Conservation (phyloP, 2,113 vertebrate genomes). For the Leuciscus idus region DNA sequence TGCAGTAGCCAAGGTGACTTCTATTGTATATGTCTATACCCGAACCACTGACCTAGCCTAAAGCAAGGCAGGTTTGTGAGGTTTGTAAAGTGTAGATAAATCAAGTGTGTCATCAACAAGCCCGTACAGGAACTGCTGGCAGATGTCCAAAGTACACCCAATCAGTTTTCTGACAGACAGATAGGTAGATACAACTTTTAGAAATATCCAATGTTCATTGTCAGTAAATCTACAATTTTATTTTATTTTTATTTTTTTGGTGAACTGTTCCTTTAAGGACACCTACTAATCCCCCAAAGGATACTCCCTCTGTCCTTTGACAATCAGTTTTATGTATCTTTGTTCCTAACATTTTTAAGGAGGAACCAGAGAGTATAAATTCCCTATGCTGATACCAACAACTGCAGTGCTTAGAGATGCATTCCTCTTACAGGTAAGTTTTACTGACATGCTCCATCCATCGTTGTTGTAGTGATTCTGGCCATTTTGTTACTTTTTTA, state of each 20-base stretch:
- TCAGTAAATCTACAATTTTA: too few species aligned
- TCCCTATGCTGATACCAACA: not conserved
- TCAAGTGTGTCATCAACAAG: not conserved
- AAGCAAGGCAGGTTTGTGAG: not conserved
- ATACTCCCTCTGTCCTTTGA: not conserved
- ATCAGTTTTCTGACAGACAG: too few species aligned
- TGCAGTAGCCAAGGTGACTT: too few species aligned
- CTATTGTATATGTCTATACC: too few species aligned
- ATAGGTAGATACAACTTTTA: too few species aligned
- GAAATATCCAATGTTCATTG: too few species aligned
- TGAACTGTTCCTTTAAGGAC: not conserved
- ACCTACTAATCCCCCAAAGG: not conserved
- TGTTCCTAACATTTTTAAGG: not conserved
- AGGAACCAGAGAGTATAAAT: not conserved
- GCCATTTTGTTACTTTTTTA: not conserved
- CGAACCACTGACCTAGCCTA: too few species aligned
- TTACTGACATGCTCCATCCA: too few species aligned
- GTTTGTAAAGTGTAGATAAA: not conserved
- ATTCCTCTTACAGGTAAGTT: not conserved
- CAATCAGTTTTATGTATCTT: not conserved
- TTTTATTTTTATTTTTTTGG: too few species aligned
- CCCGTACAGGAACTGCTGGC: not conserved
- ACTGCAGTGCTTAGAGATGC: not conserved
- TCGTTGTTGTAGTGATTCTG: too few species aligned
- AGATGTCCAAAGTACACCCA: too few species aligned